Conservation (phyloP, 2,113 vertebrate genomes). For the Misgurnus mizolepis region DNA sequence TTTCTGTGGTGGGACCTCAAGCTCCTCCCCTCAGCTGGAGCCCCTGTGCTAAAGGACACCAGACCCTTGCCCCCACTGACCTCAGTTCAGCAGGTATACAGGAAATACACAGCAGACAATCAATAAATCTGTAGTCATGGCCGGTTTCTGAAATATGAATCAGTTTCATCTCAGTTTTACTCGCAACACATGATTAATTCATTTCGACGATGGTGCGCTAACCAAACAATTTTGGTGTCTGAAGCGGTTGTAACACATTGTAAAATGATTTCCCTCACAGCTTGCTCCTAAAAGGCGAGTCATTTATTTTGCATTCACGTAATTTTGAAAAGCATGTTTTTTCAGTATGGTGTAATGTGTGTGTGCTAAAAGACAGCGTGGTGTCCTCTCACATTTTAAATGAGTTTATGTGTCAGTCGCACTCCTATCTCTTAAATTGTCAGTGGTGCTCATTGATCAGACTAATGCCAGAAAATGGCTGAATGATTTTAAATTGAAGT, state of each 20-base stretch:
- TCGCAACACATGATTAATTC: background rate
- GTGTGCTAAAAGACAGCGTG: background rate
- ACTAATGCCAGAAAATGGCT: conserved; percentile 58
- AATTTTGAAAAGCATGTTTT: background rate
- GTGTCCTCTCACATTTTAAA: background rate
- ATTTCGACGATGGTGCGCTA: background rate
- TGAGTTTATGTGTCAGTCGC: conserved; percentile 1
- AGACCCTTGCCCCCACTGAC: conserved; percentile 55
- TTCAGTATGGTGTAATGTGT: conserved; percentile 6
- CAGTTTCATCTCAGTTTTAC: background rate
- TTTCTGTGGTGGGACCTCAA: conserved; percentile 69
- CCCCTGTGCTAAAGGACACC: conserved; percentile 63
- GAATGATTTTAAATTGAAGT: conserved; percentile 67
- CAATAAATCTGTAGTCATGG: background rate
- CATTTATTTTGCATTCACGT: background rate
- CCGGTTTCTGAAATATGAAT: background rate
- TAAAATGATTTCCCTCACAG: background rate
- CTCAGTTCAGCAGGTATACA: conserved; percentile 64
- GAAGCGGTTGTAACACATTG: background rate
- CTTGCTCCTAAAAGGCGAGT: background rate
- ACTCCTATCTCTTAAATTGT: conserved; percentile 47
- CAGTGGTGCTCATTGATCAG: conserved; percentile 71
- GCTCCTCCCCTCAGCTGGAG: conserved; percentile 71
- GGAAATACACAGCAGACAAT: background rate
- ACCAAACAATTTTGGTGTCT: background rate